phyloP scores from a whole-genome alignment of 2,797 vertebrate genomes.

The Dipus sagitta region DNA sequence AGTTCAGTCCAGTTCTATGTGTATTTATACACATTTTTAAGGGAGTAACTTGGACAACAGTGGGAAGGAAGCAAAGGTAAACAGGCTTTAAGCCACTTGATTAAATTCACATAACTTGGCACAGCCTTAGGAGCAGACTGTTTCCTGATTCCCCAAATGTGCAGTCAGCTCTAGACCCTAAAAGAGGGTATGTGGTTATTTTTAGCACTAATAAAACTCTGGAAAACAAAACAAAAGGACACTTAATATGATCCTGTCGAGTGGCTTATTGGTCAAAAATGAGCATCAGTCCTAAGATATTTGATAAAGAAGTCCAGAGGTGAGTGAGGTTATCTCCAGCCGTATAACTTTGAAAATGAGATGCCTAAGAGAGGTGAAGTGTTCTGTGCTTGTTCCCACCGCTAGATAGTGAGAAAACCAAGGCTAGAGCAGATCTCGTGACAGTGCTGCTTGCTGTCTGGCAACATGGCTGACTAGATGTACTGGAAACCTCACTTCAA shows the following conservation, averaged over 20 bases:
- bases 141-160: slow-evolving; percentile 27
- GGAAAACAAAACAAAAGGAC: background rate
- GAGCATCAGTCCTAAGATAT: background rate
- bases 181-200: slow-evolving; percentile 1
- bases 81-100: background rate
- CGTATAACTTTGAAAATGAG: background rate
- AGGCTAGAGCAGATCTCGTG: background rate
- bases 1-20: background rate
- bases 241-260: background rate
- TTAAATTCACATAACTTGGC: slow-evolving; percentile 26
- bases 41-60: background rate
- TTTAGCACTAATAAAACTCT: slow-evolving; percentile 40
- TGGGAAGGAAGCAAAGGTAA: slow-evolving; percentile 30
- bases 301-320: background rate
- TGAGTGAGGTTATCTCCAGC: background rate
- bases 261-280: background rate
- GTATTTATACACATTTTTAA: background rate
- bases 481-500: background rate
- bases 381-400: background rate
- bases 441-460: background rate
- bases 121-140: background rate
- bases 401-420: background rate
- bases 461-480: background rate
- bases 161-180: background rate
- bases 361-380: background rate